Base-by-base conservation (phyloP, 23 tunicate species). In the Ciona savignyi region DNA sequence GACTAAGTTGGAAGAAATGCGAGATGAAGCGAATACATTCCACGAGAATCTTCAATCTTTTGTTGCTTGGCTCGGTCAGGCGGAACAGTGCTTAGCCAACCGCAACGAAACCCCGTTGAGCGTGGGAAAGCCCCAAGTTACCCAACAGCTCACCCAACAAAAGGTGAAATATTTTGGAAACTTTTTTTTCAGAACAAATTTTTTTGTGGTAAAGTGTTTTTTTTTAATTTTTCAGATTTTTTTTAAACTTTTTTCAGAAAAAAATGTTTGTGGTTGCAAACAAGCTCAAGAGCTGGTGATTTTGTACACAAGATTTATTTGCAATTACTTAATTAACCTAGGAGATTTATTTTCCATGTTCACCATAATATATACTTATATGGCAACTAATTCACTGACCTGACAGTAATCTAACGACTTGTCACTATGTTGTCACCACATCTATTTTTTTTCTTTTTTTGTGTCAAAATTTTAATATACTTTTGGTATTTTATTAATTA, bases 1-100 rank as follows among this genome's bases (percentile, higher is more conserved):
- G 96, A 65, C 51, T 32, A 88, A 88, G 33, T 60, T 88, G 48
- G 80, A 77, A 67, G 87, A 82, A 67, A 67, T 67, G 3, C 66
- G 76, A 30, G 24, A 34, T 27, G 84, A 88, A 34, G 87, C 87
- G 4, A 60, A 70, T 9, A 66, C 64, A 23, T 82, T 88, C 60
- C 83, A 88, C 51, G 70, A 77, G 30, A 62, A 78, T 34, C 69
- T 88, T 26, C 87, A 88, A 34, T 63, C 48, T 2, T 88, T 88
- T 35, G 77, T 65, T 68, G 35, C 66, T 33, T 88, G 96, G 96
- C 61, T 88, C 0, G 62, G 80, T 30, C 60, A 77, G 20, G 77
- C 96, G 0, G 96, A 88, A 68, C 78, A 78, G 29, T 51, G 70
- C 26, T 66, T 88, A 72, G 81, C 77, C 31, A 29, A 34, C 1